Base-by-base conservation (phyloP, 1,140 invertebrate species). In the Galendromus occidentalis region DNA sequence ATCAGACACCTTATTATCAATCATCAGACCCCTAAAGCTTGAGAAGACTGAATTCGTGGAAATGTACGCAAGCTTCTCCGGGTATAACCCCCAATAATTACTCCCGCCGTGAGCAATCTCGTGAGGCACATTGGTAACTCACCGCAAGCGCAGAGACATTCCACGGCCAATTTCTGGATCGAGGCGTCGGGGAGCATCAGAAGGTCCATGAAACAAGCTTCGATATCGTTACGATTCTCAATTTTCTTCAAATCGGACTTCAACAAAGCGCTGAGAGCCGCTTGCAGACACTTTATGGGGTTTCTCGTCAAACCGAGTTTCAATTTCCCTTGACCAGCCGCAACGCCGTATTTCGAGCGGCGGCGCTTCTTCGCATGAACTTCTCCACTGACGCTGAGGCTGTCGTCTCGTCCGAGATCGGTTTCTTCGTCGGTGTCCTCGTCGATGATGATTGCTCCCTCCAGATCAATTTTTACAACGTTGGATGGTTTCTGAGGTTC, bases 71-170 rank as follows among this genome's bases (percentile, higher is more conserved):
- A n/a, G n/a, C n/a, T n/a, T n/a, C n/a, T n/a, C n/a, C n/a, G n/a
- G n/a, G n/a, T n/a, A n/a, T n/a, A n/a, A n/a, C n/a, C n/a, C n/a
- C n/a, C n/a, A n/a, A n/a, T n/a, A n/a, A n/a, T n/a, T n/a, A n/a
- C n/a, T n/a, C n/a, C n/a, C n/a, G n/a, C n/a, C n/a, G n/a, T n/a
- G n/a, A n/a, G n/a, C n/a, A n/a, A n/a, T n/a, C n/a, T n/a, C n/a
- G n/a, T n/a, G 33, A 39, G 33, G 9, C 4, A 6, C 9, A 39
- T 39, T 9, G 9, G 33, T 44, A 29, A 71, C 71, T 74, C 69
- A 78, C 74, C 90, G 73, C 92, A 94, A 4, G 84, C 83, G 66
- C 89, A 77, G 4, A 95, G 72, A 75, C 89, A 94, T 71, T 87
- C 85, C 47, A 95, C 77, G 0, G 89, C 86, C 65, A 82, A 79